Conservation (phyloP, 2,797 vertebrate species). For the Brotogeris chrysoptera region DNA sequence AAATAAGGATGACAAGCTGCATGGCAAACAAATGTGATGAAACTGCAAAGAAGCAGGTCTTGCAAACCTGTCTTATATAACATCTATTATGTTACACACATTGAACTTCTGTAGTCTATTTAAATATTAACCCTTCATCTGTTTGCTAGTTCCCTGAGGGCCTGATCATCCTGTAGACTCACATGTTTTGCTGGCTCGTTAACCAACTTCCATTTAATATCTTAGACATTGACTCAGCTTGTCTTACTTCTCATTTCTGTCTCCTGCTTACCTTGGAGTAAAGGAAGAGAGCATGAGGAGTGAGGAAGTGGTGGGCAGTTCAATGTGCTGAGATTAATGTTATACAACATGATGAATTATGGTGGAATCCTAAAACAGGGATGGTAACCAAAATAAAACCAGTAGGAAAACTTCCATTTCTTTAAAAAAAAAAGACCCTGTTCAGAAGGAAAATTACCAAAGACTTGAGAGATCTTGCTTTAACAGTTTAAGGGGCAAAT, state of each 20-base stretch:
- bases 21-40: neutral
- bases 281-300: neutral
- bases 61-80: neutral
- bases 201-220: neutral
- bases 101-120: neutral
- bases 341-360: neutral
- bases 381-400: neutral
- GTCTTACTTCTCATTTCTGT: neutral
- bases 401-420: neutral
- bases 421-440: neutral
- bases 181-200: neutral
- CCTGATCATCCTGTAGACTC: neutral
- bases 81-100: neutral
- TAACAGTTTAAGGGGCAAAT: neutral
- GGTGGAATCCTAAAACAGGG: neutral
- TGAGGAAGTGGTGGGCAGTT: neutral
- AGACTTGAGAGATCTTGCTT: neutral
- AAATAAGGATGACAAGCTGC: neutral
- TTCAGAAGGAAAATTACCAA: neutral
- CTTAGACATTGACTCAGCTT: neutral
- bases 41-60: neutral
- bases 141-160: neutral
- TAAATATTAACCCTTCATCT: constrained; percentile 50
- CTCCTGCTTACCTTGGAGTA: neutral
- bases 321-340: neutral